Evolutionary conservation across 2,113 vertebrate genomes (phyloP).

Genomic region (Lanius collurio): DNA sequence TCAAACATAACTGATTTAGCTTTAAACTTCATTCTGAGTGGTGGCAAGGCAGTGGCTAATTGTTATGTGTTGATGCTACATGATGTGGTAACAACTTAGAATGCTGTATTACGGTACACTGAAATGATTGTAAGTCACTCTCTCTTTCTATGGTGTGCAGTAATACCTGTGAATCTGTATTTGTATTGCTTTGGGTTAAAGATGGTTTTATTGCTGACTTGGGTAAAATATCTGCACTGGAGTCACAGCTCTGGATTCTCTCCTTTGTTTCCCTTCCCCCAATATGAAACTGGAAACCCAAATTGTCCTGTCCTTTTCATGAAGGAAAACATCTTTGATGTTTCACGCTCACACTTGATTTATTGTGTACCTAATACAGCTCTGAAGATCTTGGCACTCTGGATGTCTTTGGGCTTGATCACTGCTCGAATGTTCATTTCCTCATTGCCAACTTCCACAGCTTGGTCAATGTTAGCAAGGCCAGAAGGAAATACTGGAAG

Average conservation of each 20-base stretch:
- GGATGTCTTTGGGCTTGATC: neutral
- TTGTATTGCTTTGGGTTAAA: neutral
- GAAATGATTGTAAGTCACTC: neutral
- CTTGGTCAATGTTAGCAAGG: neutral
- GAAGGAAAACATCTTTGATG: neutral
- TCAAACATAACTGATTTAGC: neutral
- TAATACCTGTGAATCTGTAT: neutral
- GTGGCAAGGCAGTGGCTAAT: neutral
- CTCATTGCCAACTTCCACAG: neutral
- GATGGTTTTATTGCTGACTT: neutral
- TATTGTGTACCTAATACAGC: neutral
- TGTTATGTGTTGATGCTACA: neutral
- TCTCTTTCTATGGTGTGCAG: neutral
- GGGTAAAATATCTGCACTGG: neutral
- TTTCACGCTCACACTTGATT: neutral
- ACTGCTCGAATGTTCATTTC: neutral
- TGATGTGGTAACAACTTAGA: neutral
- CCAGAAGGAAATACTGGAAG: neutral
- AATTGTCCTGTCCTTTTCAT: neutral
- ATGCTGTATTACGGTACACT: neutral
- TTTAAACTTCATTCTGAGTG: neutral
- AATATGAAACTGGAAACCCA: neutral
- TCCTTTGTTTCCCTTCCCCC: neutral
- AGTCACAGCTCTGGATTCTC: neutral
- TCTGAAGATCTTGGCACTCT: neutral